Evolutionary conservation across 2,888 invertebrate genomes (phyloP), one percentile per base, ranked within the genome.

Genomic region (Spodoptera exigua): DNA sequence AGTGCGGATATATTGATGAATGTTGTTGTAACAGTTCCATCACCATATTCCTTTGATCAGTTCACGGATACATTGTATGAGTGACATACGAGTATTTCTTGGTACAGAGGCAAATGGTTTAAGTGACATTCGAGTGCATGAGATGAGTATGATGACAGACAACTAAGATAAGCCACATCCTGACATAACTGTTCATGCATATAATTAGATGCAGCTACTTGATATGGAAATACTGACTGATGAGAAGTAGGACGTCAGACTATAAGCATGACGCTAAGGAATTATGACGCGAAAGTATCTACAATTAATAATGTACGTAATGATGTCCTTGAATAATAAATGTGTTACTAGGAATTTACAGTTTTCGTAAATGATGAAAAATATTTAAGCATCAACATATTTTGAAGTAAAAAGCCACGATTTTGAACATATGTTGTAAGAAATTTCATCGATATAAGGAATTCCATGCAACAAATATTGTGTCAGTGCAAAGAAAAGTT

Each of bases 151-250:
- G 14, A 11, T 10, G 21, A 34, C 45, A n/a, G 11, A 36, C 14
- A 49, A 47, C 18, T 60, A 32, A 34, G 49, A 66, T 53, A 59
- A 65, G 32, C n/a, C 44, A 53, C 40, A 52, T 61, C 47, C 49
- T 56, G 39, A 61, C 32, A 36, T 35, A 43, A 61, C 35, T 32
- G 60, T 59, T 32, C 32, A n/a, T 53, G 39, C 2, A 27, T 17
- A 7, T 37, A 10, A 54, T 54, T 49, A 41, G 13, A 14, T 27
- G 3, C 13, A 41, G 13, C n/a, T 36, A 36, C 17, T 52, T 44
- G 17, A 5, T 18, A 36, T 12, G 1, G 3, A 27, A 32, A 43
- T 35, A 9, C 10, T 10, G 9, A 13, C 45, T 16, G 1, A 9
- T 54, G 18, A 45, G 13, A 48, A n/a, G 11, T 13, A 18, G 14